Evolutionary conservation across 2,888 invertebrate species (phyloP), one percentile per base, ranked within the genome.

Genomic region (Antheraea yamamai): DNA sequence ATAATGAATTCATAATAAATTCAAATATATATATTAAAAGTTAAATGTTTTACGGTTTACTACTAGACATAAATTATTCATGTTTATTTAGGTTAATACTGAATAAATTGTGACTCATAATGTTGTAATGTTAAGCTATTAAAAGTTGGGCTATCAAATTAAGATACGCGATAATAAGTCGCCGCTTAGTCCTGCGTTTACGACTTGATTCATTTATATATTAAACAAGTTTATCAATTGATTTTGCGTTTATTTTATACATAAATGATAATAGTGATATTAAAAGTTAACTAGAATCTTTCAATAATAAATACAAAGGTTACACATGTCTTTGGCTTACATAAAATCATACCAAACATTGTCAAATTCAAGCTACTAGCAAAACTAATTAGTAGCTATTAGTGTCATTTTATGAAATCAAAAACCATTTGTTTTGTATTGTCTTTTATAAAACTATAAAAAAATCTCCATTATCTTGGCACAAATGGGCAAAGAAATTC

Each of bases 11-110:
- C 70, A 39, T 10, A 20, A 70, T 39, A 70, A 70, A 70, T 70
- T 39, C n/a, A 70, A 70, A 70, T 70, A 10, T 39, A 70, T n/a
- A 20, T 20, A 39, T 70, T 70, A 70, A 39, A 70, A 30, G 64
- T 30, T 70, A 39, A 8, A 39, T 26, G 7, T 30, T 68, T 68
- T 68, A 35, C 35, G 68, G 30, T 18, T 7, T 23, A 23, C 64
- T 66, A 16, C 30, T 70, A 10, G 20, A n/a, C 14, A 70, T 70
- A 39, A 70, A 70, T 70, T 70, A 70, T 39, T 70, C 70, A 70
- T 70, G 39, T 39, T 66, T 70, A 39, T 70, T 70, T 12, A 70
- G 70, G 35, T 70, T 70, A 39, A 39, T 35, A 70, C 70, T 70
- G 39, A 35, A 70, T 39, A 39, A 20, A 39, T 70, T 70, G 39